Base-by-base conservation (phyloP, 2,113 vertebrate species). In the Etheostoma cragini region DNA sequence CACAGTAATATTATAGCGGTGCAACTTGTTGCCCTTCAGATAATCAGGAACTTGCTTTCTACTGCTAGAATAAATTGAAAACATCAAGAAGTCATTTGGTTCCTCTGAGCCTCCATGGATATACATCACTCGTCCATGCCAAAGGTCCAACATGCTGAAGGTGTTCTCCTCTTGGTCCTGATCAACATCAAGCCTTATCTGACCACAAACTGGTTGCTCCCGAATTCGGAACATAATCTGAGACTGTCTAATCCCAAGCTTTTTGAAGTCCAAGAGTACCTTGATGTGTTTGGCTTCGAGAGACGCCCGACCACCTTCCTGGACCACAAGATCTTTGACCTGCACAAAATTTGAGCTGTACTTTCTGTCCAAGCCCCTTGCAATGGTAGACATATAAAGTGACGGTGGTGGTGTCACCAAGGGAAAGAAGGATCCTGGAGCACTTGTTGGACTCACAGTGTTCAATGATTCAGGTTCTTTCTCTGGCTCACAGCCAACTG, bases 81-180 rank as follows among this genome's bases (percentile, higher is more conserved):
- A 97, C 86, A 93, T 95, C 75, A 99, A 98, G 86, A 92, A 94
- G 93, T 98, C 96, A 0, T 83, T 92, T 14, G 89, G 86, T 66
- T 95, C 94, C 82, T 99, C 97, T 54, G 97, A 97, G 46, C 96
- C 96, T 76, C 96, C 96, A 22, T 98, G 97, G 86, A 97, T 85
- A 49, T 98, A 99, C 53, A 96, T 94, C 38, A 97, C 93, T 83
- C 95, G 94, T 14, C 90, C 95, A 53, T 96, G 96, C 95, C 91
- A 94, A 57, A 98, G 88, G 16, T 99, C 97, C 81, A 96, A 91
- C 94, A 97, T 78, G 70, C 95, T 96, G 83, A 99, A 99, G 5
- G 83, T 94, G 82, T 94, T 94, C 68, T 96, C 87, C 46, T 94
- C 93, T 74, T 94, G 93, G 3, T 89, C 80, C 13, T 90, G 89